Base-by-base conservation (phyloP, 2,888 invertebrate genomes). In the Zygaena filipendulae region DNA sequence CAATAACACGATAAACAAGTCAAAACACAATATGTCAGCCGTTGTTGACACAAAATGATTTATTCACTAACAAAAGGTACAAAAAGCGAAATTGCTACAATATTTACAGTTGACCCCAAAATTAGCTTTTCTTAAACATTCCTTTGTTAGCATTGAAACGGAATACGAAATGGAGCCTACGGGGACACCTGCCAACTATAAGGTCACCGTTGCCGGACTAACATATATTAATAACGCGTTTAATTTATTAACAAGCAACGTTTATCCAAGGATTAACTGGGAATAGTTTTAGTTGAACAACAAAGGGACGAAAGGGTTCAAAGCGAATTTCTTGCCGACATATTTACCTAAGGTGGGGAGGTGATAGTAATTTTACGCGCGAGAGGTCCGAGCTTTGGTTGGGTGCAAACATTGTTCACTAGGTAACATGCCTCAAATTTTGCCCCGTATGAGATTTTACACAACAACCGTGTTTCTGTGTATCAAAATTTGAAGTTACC, bases 211-310 rank as follows among this genome's bases (percentile, higher is more conserved):
- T n/a, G n/a, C n/a, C n/a, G n/a, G n/a, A n/a, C n/a, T 62, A 69
- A 63, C 74, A 77, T 72, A 75, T 79, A 79, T 77, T 79, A 79
- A 79, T 79, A 79, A 75, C 71, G 59, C 68, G 66, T 67, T 7
- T 77, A 77, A 79, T 77, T 75, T 75, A 77, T 75, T 74, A 79
- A 75, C 75, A 68, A 72, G 66, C 66, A 63, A 66, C 77, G 77
- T 77, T 75, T 79, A 75, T 74, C 71, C 74, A 62, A 66, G 71
- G 77, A 77, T 79, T 75, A 77, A 67, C 75, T 67, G 72, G 61
- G 74, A 77, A 79, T 79, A 79, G 77, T 79, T 79, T 75, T 70
- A 75, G 77, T 75, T 71, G 69, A 63, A 77, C 72, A 77, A 77
- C 77, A 79, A 79, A 77, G 77, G 75, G 56, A 62, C 52, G 56